Evolutionary conservation across 1,140 invertebrate genomes (phyloP), one percentile per base, ranked within the genome.

Genomic region (Phymorhynchus buccinoides): DNA sequence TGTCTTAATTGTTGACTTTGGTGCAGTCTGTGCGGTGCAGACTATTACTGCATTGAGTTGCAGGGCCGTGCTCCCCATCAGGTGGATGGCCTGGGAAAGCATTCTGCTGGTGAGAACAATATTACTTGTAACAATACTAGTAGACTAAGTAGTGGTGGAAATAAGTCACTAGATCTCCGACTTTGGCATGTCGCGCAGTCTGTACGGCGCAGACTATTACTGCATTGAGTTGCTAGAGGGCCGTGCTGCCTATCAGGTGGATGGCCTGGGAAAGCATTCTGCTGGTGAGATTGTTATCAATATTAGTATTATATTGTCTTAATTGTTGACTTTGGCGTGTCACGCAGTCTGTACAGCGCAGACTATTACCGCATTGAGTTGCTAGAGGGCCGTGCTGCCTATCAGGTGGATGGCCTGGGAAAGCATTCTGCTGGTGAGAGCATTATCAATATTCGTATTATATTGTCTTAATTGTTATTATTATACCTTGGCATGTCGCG

Each of bases 151-250:
- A n/a, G n/a, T n/a, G n/a, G n/a, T n/a, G n/a, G n/a, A n/a, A n/a
- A n/a, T n/a, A n/a, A n/a, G n/a, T n/a, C n/a, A n/a, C n/a, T n/a
- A 98, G 94, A 97, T 98, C 88, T 97, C 96, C 80, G 97, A 98
- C 93, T 97, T 97, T 93, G 97, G 97, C 32, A 97, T 97, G 52
- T 96, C 97, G 93, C 96, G 97, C 90, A 96, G 97, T 93, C 91
- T 96, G n/a, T 98, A 97, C 92, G 94, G 95, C 32, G 94, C 95
- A 52, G 97, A 98, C 93, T 98, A 98, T 93, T 92, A 95, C 96
- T 96, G 96, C 90, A 95, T 97, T 9, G 96, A 97, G 89, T 96
- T 96, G 1, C 95, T n/a, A n/a, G n/a, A n/a, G 95, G 48, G 95
- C 96, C 82, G 95, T 96, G 0, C 92, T 98, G 85, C 97, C 97